These are phyloP conservation scores for Sepiola atlantica DNA, from an alignment of 2,888 invertebrate species.

Conservation along the genomic window DNA sequence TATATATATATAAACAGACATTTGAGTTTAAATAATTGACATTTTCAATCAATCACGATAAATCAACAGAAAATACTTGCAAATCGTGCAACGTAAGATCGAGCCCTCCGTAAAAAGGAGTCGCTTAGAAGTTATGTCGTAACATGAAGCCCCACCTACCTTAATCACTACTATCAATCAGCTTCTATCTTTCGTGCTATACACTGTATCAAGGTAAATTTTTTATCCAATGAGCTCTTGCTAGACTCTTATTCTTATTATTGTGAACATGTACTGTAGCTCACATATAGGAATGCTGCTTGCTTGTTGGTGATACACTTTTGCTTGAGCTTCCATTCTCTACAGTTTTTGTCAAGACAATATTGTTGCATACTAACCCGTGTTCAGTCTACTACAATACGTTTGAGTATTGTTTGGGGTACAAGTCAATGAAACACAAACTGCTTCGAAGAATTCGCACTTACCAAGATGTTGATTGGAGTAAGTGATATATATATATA, in stretches of 20 bases:
- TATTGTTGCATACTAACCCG: background rate
- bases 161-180: constrained; percentile 5
- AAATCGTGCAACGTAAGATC: background rate
- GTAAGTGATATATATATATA: background rate
- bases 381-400: background rate
- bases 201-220: background rate
- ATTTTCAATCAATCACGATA: background rate
- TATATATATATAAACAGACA: background rate
- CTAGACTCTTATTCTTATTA: background rate
- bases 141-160: background rate
- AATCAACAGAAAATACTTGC: background rate
- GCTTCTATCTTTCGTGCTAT: constrained; percentile 2
- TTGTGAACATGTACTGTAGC: background rate
- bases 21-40: background rate
- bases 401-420: background rate
- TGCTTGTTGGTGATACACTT: background rate
- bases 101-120: background rate
- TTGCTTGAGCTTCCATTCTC: background rate
- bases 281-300: background rate
- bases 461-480: constrained; percentile 44
- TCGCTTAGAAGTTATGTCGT: background rate
- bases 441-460: constrained; percentile 36
- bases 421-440: constrained; percentile 39
- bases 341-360: background rate
- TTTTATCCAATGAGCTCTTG: constrained; percentile 32